phyloP scores from a whole-genome alignment of 2,797 vertebrate genomes.

The Schizopygopsis malacanthus region DNA sequence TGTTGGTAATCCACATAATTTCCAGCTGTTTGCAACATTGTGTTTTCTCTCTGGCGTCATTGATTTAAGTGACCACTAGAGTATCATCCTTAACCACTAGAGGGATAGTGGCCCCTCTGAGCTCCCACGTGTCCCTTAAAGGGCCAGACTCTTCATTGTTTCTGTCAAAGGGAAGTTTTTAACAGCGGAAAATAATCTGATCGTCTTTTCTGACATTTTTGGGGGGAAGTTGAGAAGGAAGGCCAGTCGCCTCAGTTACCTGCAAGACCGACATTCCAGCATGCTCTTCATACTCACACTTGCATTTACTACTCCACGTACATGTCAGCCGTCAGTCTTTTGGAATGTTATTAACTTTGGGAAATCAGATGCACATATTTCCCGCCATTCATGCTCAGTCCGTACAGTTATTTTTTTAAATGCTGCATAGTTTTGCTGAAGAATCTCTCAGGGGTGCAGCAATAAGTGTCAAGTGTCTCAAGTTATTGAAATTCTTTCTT shows the following conservation, averaged over 20 bases:
- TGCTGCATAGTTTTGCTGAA: slow-evolving; percentile 23
- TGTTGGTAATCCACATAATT: neutral
- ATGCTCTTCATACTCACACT: neutral
- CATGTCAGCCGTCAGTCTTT: slow-evolving; percentile 6
- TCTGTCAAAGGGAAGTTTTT: slow-evolving; percentile 13
- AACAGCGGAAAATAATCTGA: neutral
- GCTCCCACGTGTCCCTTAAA: neutral
- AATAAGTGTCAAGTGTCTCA: slow-evolving; percentile 67
- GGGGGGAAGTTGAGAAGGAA: neutral
- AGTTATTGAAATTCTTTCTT: slow-evolving; percentile 67
- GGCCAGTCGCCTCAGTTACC: neutral
- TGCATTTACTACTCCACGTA: neutral
- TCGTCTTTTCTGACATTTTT: neutral
- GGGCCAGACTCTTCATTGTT: neutral
- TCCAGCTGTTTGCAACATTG: neutral
- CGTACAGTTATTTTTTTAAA: neutral
- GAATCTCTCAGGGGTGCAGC: slow-evolving; percentile 56
- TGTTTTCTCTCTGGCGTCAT: neutral
- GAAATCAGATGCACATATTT: slow-evolving; percentile 39
- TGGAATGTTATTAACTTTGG: neutral
- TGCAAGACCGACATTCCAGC: slow-evolving; percentile 19
- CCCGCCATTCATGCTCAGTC: neutral
- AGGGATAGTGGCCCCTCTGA: slow-evolving; percentile 29
- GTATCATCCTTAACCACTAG: slow-evolving; percentile 18
- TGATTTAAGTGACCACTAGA: neutral